Conservation (phyloP, 2,797 vertebrate genomes). For the Xiphorhynchus erythropygius region DNA sequence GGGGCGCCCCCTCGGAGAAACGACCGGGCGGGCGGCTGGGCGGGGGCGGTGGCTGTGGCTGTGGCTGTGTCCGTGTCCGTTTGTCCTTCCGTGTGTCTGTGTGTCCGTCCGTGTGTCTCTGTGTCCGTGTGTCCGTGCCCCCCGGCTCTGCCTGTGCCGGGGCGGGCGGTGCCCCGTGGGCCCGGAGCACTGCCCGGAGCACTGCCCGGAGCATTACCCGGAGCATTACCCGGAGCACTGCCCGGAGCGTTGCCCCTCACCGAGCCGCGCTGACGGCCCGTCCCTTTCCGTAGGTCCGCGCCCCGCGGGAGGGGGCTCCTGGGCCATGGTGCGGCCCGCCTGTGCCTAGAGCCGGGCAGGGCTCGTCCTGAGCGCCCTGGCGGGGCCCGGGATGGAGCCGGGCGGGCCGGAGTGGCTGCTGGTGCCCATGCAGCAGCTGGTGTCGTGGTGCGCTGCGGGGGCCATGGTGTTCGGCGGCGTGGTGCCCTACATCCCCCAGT, state of each 20-base stretch:
- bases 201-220: too few relatives aligned
- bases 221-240: too few relatives aligned
- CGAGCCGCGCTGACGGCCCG: background rate
- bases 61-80: too few relatives aligned
- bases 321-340: background rate
- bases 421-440: conserved; percentile 78
- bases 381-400: conserved; percentile 80
- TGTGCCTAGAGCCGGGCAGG: background rate
- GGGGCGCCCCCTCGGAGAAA: background rate
- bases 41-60: background rate
- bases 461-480: conserved; percentile 96
- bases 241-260: too few relatives aligned
- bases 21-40: too few relatives aligned
- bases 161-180: too few relatives aligned
- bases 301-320: background rate
- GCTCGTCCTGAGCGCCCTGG: too few relatives aligned
- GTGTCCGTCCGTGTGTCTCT: too few relatives aligned
- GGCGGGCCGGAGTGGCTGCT: conserved; percentile 82
- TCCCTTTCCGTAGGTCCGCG: background rate
- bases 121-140: too few relatives aligned
- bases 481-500: conserved; percentile 95
- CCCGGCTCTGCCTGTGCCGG: too few relatives aligned
- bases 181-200: too few relatives aligned
- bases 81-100: too few relatives aligned
- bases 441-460: conserved; percentile 87